Conservation (phyloP, 2,888 invertebrate species). For the Nymphalis urticae region DNA sequence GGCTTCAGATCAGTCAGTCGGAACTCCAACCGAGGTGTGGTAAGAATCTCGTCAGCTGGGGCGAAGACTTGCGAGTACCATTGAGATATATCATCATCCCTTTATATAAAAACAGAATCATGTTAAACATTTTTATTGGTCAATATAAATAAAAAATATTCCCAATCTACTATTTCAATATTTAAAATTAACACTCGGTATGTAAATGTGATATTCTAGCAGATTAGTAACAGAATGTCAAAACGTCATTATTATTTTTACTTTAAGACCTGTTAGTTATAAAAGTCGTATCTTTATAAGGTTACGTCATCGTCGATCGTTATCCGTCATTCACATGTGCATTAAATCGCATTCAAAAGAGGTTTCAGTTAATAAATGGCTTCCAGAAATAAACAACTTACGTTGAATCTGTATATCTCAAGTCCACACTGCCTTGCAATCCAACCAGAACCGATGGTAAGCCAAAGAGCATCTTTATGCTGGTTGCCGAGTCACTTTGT, state of each 20-base stretch:
- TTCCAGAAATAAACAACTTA: constrained; percentile 64
- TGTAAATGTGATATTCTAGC: too few relatives aligned
- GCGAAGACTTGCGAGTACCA: constrained; percentile 94
- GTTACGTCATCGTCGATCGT: too few relatives aligned
- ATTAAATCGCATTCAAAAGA: too few relatives aligned
- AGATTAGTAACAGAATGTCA: too few relatives aligned
- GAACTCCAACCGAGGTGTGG: constrained; percentile 92
- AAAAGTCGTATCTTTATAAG: too few relatives aligned
- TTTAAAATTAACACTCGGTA: too few relatives aligned
- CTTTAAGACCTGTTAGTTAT: too few relatives aligned
- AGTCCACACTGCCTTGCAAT: constrained; percentile 91
- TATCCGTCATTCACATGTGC: too few relatives aligned
- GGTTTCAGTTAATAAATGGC: not conserved
- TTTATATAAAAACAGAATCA: constrained; percentile 47
- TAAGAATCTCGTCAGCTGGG: constrained; percentile 91
- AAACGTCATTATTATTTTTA: too few relatives aligned
- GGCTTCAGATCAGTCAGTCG: constrained; percentile 88
- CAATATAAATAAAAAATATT: too few relatives aligned
- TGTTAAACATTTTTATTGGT: too few relatives aligned
- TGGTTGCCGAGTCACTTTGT: constrained; percentile 89
- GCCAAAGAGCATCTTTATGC: constrained; percentile 90
- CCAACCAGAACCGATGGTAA: constrained; percentile 92
- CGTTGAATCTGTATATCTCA: constrained; percentile 90
- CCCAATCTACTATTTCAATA: too few relatives aligned
- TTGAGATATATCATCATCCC: constrained; percentile 85